A percentile compares a stretch with the other conserved stretches of the same genome.
Conservation (phyloP, 2,797 vertebrate species). For the Lagodon rhomboides region DNA sequence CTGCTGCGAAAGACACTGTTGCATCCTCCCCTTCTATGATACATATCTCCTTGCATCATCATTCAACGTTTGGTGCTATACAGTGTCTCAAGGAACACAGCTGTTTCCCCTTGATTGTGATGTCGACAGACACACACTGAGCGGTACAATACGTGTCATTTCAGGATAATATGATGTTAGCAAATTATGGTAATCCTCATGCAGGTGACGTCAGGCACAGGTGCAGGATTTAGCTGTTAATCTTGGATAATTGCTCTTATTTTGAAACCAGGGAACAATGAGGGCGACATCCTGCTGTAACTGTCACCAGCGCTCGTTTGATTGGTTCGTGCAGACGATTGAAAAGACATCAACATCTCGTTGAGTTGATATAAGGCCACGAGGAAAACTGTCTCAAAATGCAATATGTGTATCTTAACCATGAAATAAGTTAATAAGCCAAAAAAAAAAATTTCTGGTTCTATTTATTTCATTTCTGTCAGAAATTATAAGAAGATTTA, state of each 20-base stretch:
- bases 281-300: background rate
- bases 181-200: conserved; percentile 15
- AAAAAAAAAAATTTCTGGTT: background rate
- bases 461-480: background rate
- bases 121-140: background rate
- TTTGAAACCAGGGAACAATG: conserved; percentile 25
- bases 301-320: background rate
- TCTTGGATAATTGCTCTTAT: conserved; percentile 20
- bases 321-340: background rate
- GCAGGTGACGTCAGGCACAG: conserved; percentile 5
- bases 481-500: background rate
- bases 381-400: background rate
- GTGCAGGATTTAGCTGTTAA: conserved; percentile 8
- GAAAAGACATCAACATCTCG: background rate
- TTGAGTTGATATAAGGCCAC: background rate
- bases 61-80: conserved; percentile 20
- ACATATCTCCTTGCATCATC: conserved; percentile 3
- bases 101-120: conserved; percentile 19
- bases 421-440: too few relatives aligned
- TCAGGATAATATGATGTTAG: background rate
- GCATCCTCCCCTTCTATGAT: background rate
- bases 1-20: background rate
- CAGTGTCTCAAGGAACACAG: conserved; percentile 11
- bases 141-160: background rate
- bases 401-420: background rate